Percentiles rank a stretch among this genome's conserved stretches.
phyloP scores from a whole-genome alignment of 2,113 vertebrate species.

The Melospiza melodia region DNA sequence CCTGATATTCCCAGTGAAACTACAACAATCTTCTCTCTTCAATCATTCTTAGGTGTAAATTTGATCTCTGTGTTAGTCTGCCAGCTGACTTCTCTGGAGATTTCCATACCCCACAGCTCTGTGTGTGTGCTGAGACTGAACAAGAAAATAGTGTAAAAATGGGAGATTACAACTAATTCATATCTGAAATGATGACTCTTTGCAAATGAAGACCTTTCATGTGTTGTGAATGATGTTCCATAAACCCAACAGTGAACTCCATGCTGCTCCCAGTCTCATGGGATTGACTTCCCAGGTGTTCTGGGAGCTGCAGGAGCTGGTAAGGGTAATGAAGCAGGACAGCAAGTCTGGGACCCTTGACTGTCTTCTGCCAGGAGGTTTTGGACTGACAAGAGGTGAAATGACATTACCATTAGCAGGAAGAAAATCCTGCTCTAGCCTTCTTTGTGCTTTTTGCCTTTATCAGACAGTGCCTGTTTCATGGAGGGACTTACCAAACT shows the following conservation, averaged over 20 bases:
- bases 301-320: background rate
- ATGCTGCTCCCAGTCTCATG: background rate
- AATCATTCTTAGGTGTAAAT: background rate
- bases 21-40: background rate
- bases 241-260: background rate
- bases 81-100: background rate
- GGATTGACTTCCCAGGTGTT: background rate
- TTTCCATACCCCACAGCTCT: background rate
- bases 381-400: background rate
- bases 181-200: background rate
- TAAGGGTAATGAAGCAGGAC: background rate
- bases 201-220: background rate
- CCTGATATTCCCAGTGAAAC: constrained; percentile 11
- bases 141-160: background rate
- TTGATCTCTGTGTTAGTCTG: background rate
- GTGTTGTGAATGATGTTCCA: accelerated
- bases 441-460: background rate
- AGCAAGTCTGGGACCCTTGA: background rate
- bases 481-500: background rate
- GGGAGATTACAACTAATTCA: background rate
- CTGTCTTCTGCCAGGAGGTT: background rate
- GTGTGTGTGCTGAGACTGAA: background rate
- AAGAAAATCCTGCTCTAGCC: background rate
- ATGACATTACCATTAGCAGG: background rate
- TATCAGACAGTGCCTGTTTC: background rate